A percentile compares a stretch with the other conserved stretches of the same genome.
Evolutionary conservation across 2,113 vertebrate species (phyloP).

Genomic region (Daphoenositta chrysoptera): DNA sequence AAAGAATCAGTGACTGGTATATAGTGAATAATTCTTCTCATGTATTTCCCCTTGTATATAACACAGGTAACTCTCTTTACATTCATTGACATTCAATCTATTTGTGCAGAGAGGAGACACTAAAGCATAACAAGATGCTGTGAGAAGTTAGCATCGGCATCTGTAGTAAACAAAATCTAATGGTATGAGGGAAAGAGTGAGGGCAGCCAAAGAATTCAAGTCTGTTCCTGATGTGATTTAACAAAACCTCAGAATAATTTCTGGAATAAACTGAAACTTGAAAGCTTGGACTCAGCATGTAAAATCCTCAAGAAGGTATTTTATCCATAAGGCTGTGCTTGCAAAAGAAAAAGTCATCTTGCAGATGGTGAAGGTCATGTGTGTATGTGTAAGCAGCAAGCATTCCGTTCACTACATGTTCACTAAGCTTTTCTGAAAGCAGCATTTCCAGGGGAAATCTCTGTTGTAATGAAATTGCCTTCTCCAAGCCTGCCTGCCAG

Average conservation of each 20-base stretch:
- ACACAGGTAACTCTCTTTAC: background rate
- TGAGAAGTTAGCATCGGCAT: background rate
- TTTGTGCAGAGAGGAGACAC: background rate
- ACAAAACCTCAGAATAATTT: background rate
- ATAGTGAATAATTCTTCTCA: background rate
- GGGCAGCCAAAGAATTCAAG: background rate
- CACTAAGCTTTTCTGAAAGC: constrained; percentile 20
- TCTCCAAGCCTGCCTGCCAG: constrained; percentile 27
- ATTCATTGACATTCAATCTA: background rate
- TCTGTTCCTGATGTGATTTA: background rate
- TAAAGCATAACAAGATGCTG: background rate
- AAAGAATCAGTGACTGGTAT: background rate
- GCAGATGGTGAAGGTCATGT: background rate
- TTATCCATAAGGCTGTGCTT: background rate
- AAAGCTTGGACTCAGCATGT: background rate
- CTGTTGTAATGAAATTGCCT: constrained; percentile 20
- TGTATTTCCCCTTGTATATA: background rate
- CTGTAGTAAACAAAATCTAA: background rate
- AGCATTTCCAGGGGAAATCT: constrained; percentile 25
- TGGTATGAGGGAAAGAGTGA: background rate
- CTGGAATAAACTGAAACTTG: background rate
- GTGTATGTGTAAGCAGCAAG: background rate
- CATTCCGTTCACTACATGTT: background rate
- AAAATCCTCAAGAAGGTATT: background rate
- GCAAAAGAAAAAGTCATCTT: background rate